These are phyloP conservation scores for Aphelocoma californica DNA, from an alignment of 2,797 vertebrate species.

Conservation along the genomic window DNA sequence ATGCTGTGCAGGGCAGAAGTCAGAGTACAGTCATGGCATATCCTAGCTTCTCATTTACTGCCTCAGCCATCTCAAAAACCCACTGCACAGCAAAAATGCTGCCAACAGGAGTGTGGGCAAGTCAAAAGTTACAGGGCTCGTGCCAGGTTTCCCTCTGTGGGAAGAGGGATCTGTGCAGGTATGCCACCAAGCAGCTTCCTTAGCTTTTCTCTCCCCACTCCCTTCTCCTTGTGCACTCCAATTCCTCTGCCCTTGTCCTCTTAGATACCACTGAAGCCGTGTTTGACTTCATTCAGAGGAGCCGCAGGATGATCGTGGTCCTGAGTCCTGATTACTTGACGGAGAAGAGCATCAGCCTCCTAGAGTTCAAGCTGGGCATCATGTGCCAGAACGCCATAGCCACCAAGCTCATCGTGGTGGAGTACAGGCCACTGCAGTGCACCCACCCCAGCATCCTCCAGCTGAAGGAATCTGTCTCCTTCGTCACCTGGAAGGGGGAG, in stretches of 20 bases:
- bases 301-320: conserved; percentile 87
- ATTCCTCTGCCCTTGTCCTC: conserved; percentile 50
- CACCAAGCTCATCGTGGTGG: conserved; percentile 81
- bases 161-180: background rate
- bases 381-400: conserved; percentile 81
- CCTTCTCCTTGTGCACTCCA: background rate
- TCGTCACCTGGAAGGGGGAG: conserved; percentile 83
- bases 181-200: background rate
- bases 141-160: background rate
- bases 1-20: background rate
- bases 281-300: conserved; percentile 86
- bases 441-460: conserved; percentile 79
- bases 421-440: conserved; percentile 76
- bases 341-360: conserved; percentile 88
- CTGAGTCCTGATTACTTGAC: conserved; percentile 85
- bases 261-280: conserved; percentile 84
- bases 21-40: background rate
- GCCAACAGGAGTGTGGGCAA: background rate
- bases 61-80: background rate
- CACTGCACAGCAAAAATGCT: background rate
- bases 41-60: background rate
- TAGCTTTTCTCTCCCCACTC: background rate
- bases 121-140: background rate
- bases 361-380: conserved; percentile 89
- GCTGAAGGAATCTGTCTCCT: conserved; percentile 78